Conservation (phyloP, 2,797 vertebrate species). For the Enteromius argenteus region DNA sequence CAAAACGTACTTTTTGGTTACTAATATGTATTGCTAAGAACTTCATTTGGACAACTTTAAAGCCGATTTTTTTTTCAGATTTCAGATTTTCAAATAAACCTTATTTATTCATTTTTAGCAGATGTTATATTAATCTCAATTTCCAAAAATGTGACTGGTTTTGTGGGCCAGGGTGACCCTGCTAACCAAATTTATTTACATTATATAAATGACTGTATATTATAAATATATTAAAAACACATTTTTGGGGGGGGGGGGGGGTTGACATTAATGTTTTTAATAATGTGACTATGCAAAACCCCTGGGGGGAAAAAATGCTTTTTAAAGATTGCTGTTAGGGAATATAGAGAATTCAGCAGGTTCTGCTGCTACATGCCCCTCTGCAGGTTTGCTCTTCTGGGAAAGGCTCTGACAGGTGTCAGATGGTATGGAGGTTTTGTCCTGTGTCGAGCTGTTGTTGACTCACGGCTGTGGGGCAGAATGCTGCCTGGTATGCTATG, state of each 20-base stretch:
- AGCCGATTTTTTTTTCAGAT: too few relatives aligned
- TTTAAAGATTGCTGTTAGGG: not conserved
- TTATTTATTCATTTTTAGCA: too few relatives aligned
- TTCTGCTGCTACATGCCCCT: slow-evolving; percentile 2
- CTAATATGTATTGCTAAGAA: too few relatives aligned
- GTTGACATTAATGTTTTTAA: not conserved
- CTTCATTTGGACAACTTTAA: too few relatives aligned
- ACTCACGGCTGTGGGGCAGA: slow-evolving; percentile 29
- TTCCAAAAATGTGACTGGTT: too few relatives aligned
- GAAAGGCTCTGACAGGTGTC: slow-evolving; percentile 10
- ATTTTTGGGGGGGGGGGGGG: not conserved
- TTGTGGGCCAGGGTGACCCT: not conserved
- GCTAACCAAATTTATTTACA: not conserved
- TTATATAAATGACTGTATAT: not conserved
- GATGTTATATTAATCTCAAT: too few relatives aligned
- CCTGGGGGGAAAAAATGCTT: not conserved
- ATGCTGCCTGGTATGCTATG: slow-evolving; percentile 1
- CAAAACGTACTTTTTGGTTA: too few relatives aligned
- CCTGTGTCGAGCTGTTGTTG: slow-evolving; percentile 10
- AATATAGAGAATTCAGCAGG: not conserved
- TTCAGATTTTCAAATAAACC: too few relatives aligned
- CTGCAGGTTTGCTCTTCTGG: slow-evolving; percentile 35
- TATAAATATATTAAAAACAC: not conserved
- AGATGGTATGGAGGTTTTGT: slow-evolving; percentile 46
- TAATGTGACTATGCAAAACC: not conserved